phyloP scores from a whole-genome alignment of 2,797 vertebrate species.

The Melanotaenia pygmaea region DNA sequence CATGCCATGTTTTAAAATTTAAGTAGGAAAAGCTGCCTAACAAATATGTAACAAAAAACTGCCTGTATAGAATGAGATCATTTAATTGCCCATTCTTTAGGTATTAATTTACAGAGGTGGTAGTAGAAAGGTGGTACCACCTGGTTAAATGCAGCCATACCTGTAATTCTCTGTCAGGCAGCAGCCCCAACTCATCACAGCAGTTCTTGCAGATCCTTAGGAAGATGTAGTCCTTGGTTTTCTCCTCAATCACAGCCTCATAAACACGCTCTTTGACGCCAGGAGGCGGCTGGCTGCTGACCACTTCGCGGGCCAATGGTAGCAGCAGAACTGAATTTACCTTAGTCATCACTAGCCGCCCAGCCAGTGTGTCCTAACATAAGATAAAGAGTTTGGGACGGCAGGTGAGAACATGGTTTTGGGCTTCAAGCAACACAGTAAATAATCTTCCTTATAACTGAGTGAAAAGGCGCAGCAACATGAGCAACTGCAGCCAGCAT shows the following conservation, averaged over 20 bases:
- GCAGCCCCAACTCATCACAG: conserved; percentile 93
- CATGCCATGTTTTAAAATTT: neutral
- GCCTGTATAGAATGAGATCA: neutral
- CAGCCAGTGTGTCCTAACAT: conserved; percentile 91
- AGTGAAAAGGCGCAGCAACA: neutral
- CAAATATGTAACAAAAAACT: neutral
- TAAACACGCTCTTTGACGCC: conserved; percentile 98
- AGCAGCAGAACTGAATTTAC: conserved; percentile 97
- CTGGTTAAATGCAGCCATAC: conserved; percentile 67
- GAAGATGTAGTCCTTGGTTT: conserved; percentile 99
- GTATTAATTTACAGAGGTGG: neutral
- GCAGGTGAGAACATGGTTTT: neutral
- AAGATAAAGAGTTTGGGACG: conserved; percentile 3
- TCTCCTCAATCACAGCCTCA: conserved; percentile 97
- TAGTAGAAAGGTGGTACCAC: neutral
- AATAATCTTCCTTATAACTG: neutral
- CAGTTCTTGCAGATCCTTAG: conserved; percentile 96
- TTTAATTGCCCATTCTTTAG: neutral
- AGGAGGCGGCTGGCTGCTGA: conserved; percentile 87
- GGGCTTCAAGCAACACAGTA: neutral
- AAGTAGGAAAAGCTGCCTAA: neutral
- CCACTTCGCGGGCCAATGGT: conserved; percentile 90
- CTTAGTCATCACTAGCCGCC: conserved; percentile 98
- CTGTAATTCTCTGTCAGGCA: conserved; percentile 93
- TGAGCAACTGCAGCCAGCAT: neutral